Percentiles rank a stretch among this genome's conserved stretches.
These are phyloP conservation scores for Monodelphis domestica DNA, from an alignment of 2,797 vertebrate genomes.

Conservation along the genomic window DNA sequence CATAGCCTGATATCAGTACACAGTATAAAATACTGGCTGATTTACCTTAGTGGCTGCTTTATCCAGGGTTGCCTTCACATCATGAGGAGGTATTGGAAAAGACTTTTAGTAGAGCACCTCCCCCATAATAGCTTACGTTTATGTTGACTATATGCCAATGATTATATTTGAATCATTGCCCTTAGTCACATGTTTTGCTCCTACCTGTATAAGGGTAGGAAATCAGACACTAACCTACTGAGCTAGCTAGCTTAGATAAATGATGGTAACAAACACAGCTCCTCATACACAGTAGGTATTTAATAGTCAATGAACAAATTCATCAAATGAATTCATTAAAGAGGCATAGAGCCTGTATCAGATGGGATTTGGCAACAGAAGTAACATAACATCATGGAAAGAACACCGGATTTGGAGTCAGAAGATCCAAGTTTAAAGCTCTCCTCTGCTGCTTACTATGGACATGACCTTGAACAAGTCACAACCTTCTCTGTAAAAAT, in stretches of 20 bases:
- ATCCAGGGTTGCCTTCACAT: not conserved
- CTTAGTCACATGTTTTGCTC: not conserved
- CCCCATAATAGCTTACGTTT: not conserved
- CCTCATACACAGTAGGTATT: not conserved
- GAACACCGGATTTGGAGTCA: not conserved
- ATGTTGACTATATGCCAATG: not conserved
- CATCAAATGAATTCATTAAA: not conserved
- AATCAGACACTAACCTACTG: not conserved
- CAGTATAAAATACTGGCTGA: not conserved
- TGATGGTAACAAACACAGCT: not conserved
- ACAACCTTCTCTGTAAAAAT: not conserved
- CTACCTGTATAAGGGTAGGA: not conserved
- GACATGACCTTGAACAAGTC: not conserved
- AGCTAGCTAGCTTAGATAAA: not conserved
- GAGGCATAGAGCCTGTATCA: not conserved
- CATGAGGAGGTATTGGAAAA: not conserved
- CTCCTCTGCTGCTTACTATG: not conserved
- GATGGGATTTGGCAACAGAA: not conserved
- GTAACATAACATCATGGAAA: not conserved
- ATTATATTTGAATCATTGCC: not conserved
- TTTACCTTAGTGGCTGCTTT: not conserved
- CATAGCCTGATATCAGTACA: not conserved
- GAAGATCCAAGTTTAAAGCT: not conserved
- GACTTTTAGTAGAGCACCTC: not conserved
- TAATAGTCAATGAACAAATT: not conserved